These are phyloP conservation scores for Clinocottus analis DNA, from an alignment of 2,113 vertebrate genomes.

Conservation along the genomic window DNA sequence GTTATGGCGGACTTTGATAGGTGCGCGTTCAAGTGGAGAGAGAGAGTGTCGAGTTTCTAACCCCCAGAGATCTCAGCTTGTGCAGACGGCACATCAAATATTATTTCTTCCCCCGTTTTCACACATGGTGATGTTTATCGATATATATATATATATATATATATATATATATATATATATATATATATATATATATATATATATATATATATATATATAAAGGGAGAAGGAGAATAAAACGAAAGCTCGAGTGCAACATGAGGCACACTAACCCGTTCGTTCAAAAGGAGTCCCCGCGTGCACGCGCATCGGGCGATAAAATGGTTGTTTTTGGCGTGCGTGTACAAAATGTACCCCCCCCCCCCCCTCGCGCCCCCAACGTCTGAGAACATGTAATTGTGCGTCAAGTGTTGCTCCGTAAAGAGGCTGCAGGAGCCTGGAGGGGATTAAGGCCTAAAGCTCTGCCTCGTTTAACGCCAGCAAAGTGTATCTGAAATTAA, in stretches of 20 bases:
- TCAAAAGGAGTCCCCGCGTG: background rate
- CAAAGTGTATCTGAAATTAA: slow-evolving; percentile 12
- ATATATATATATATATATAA: too few relatives aligned
- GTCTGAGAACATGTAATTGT: slow-evolving; percentile 67
- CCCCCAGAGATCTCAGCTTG: slow-evolving; percentile 17
- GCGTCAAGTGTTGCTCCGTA: slow-evolving; percentile 42
- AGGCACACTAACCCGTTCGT: background rate
- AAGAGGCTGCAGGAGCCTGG: slow-evolving; percentile 48
- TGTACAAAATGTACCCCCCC: slow-evolving; percentile 31
- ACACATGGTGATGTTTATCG: slow-evolving; percentile 41
- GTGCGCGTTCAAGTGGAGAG: slow-evolving; percentile 27
- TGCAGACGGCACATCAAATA: slow-evolving; percentile 26
- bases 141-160: too few relatives aligned
- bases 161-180: too few relatives aligned
- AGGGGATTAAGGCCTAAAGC: slow-evolving; percentile 56
- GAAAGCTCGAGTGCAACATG: background rate
- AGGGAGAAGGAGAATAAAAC: too few relatives aligned
- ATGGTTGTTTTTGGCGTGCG: slow-evolving; percentile 56
- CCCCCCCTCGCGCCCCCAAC: slow-evolving; percentile 24
- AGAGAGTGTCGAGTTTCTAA: slow-evolving; percentile 35
- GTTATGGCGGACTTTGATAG: slow-evolving; percentile 20
- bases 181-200: too few relatives aligned
- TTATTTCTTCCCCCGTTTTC: slow-evolving; percentile 36
- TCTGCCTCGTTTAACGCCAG: slow-evolving; percentile 49
- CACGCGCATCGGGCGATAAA: slow-evolving; percentile 2